Evolutionary conservation across 2,888 invertebrate species (phyloP).

Genomic region (Xestia ashworthii): DNA sequence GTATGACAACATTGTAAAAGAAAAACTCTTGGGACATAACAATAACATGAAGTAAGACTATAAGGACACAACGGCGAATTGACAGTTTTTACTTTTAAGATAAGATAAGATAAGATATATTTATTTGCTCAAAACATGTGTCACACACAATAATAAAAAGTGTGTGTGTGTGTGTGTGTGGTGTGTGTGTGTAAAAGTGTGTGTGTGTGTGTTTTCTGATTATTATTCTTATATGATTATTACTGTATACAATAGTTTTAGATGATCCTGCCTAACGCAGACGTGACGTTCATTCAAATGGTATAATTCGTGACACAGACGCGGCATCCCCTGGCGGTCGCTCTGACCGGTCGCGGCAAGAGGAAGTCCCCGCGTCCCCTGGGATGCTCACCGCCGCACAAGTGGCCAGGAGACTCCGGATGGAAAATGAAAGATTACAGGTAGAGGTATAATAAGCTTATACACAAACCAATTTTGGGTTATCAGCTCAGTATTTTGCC

Average conservation of each 20-base stretch:
- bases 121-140: no score
- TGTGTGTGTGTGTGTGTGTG: no score
- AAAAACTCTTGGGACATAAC: not conserved
- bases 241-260: no score
- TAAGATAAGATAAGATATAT: no score
- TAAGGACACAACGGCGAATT: not conserved
- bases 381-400: constrained; percentile 90
- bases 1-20: constrained; percentile 21
- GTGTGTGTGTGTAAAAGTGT: no score
- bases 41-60: not conserved
- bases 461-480: constrained; percentile 50
- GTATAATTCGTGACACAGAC: constrained; percentile 71
- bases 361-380: constrained; percentile 88
- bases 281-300: constrained; percentile 21
- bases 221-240: not conserved
- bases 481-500: constrained; percentile 34
- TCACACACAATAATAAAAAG: no score
- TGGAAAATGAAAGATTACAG: constrained; percentile 94
- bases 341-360: constrained; percentile 87
- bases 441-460: constrained; percentile 70
- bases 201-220: no score
- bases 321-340: constrained; percentile 86
- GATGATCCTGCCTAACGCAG: not conserved
- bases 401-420: constrained; percentile 91
- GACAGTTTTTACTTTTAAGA: not conserved